Base-by-base conservation (phyloP, 2,113 vertebrate genomes). In the Motacilla alba region DNA sequence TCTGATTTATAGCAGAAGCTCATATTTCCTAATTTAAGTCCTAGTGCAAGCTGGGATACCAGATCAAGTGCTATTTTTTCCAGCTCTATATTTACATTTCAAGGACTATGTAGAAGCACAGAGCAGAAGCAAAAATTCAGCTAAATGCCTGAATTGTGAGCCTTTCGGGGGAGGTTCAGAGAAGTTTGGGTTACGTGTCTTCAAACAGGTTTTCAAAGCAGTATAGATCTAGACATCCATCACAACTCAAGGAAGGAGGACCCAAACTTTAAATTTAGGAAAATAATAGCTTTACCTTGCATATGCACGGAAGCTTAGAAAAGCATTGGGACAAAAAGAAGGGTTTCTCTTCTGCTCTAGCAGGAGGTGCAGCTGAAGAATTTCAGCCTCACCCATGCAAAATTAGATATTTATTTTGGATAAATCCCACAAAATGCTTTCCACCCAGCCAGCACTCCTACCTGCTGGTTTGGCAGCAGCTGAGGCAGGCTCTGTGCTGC, bases 21-120 rank as follows among this genome's bases (percentile, higher is more conserved):
- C 26, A 0, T 28, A 68, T 82, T 89, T 89, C 73, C 59, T 72
- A 31, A 93, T 13, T 89, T 79, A 93, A 91, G 73, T 78, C 28
- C 77, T 50, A 82, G 39, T 73, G 41, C 68, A 86, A 87, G 43
- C 88, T 93, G 58, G 44, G 82, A 90, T 76, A 75, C 69, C 66
- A 96, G 79, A 93, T 43, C 11, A 17, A 90, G 41, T 56, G 88
- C 82, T 93, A 82, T 87, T 95, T 96, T 90, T 87, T 89, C 69
- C 62, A 93, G 73, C 44, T 94, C 94, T 95, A 90, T 92, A 95
- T 94, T 95, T 94, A 89, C 86, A 92, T 88, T 87, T 94, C n/a
- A 53, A 90, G 83, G 67, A 86, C 67, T 90, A 72, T 47, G 52
- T 27, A 92, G 83, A 89, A 92, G 68, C 83, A 94, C 70, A 75